Base-by-base conservation (phyloP, 2,113 vertebrate genomes). In the Pelodiscus sinensis region DNA sequence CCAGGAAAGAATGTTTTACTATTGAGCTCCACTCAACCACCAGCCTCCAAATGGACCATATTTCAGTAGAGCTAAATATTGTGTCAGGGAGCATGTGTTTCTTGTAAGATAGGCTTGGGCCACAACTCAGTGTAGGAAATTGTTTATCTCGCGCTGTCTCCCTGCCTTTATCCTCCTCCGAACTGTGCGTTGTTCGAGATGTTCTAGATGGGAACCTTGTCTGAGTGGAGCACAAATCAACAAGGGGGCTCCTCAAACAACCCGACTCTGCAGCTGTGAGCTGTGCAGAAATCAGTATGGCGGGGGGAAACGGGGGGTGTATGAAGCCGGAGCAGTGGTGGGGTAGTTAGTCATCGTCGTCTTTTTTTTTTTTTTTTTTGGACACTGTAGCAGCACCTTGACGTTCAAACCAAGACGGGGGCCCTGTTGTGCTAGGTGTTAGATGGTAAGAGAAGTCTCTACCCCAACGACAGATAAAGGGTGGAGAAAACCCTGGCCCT, bases 11-110 rank as follows among this genome's bases (percentile, higher is more conserved):
- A 97, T 97, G 97, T 96, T 97, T 97, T 96, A 97, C 95, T 97
- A 94, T 90, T 87, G 88, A 94, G 96, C 97, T 97, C 97, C 97
- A 97, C 97, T 81, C 97, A 97, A 94, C 94, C 97, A 97, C 96
- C 97, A 97, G 90, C 97, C 97, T 98, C 97, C 97, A 97, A 98
- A 95, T 97, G 97, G 97, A 97, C 97, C 97, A 97, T 91, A 97
- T 97, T 96, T 96, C 91, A 95, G 96, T 86, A 93, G 95, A 97
- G 89, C 96, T 96, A 96, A 96, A 96, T 96, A 94, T 92, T 96
- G 95, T 97, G 97, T 97, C 96, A 97, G 96, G 89, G 92, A 97
- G 95, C 97, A 98, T 98, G 97, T 98, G 97, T 97, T 98, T 98
- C 97, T 98, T 97, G 97, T 98, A 97, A 98, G 93, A 90, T 31